Conservation (phyloP, 2,113 vertebrate genomes). For the Crotophaga sulcirostris region DNA sequence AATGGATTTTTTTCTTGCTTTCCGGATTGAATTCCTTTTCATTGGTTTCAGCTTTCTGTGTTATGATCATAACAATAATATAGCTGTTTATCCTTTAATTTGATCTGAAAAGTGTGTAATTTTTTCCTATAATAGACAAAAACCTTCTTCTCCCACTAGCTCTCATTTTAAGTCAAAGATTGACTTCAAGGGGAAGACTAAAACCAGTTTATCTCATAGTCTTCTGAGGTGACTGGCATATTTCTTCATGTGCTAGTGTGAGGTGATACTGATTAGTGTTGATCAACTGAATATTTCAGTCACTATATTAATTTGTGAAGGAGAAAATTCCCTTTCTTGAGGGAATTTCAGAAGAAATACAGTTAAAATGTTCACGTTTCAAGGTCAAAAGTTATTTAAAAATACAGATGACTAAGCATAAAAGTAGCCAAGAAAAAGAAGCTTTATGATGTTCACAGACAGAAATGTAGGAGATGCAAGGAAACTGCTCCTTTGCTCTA, state of each 20-base stretch:
- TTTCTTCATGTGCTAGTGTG: background rate
- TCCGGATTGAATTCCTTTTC: background rate
- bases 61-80: background rate
- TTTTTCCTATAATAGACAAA: background rate
- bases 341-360: background rate
- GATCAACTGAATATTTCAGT: background rate
- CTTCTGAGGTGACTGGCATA: background rate
- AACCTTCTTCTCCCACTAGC: background rate
- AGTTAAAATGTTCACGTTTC: background rate
- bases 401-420: background rate
- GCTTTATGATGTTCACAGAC: background rate
- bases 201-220: background rate
- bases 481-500: background rate
- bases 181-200: background rate
- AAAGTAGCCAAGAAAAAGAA: background rate
- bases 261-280: background rate
- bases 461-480: background rate
- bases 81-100: background rate
- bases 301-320: background rate
- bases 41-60: background rate
- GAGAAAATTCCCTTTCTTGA: background rate
- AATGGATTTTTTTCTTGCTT: background rate
- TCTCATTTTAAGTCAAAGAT: background rate
- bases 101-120: rapidly evolving
- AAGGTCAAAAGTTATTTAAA: background rate